Conservation (phyloP, 2,113 vertebrate species). For the Gymnarchus niloticus region DNA sequence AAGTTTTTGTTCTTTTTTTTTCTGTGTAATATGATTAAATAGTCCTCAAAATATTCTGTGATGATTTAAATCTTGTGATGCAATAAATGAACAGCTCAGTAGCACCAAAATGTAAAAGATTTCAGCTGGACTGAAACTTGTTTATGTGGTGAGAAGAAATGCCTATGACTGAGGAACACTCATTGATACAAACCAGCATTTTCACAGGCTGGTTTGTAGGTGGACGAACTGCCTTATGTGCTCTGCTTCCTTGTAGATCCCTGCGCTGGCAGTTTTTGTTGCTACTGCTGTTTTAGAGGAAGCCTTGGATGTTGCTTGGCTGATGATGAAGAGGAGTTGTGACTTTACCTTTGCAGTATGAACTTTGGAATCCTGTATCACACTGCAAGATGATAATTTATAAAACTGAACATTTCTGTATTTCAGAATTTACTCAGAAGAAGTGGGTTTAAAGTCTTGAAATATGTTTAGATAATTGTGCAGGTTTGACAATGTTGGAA, state of each 20-base stretch:
- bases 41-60: not conserved
- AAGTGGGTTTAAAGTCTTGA: not conserved
- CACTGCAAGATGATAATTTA: not conserved
- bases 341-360: not conserved
- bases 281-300: not conserved
- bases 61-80: too few relatives aligned
- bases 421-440: not conserved
- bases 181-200: not conserved
- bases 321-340: not conserved
- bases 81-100: not conserved
- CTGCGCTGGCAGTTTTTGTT: not conserved
- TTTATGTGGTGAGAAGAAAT: not conserved
- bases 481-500: not conserved
- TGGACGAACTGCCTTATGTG: not conserved
- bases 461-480: not conserved
- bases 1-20: not conserved
- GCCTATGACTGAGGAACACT: not conserved
- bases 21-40: not conserved
- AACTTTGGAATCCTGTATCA: not conserved
- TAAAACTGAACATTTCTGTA: not conserved
- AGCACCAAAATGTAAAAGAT: not conserved
- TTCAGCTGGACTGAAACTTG: not conserved
- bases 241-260: not conserved
- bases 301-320: not conserved
- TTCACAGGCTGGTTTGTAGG: not conserved